Evolutionary conservation across 2,113 vertebrate species (phyloP).

Genomic region (Pluvialis apricaria): DNA sequence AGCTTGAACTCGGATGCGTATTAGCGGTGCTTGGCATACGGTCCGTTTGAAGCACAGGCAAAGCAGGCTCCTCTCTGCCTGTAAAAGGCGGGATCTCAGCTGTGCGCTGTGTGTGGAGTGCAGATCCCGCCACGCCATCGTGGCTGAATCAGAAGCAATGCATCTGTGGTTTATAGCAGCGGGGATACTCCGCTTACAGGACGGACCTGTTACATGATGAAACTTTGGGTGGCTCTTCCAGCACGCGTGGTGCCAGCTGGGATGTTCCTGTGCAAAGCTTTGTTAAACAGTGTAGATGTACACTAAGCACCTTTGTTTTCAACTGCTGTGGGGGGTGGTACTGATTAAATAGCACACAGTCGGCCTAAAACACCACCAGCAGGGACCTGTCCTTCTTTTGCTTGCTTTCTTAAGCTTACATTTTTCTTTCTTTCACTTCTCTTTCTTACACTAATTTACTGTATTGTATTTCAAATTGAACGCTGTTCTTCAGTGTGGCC

Average conservation of each 20-base stretch:
- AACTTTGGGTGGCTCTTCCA: background rate
- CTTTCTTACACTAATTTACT: background rate
- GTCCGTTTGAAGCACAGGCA: background rate
- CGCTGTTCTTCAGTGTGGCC: background rate
- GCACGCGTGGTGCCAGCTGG: background rate
- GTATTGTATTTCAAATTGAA: background rate
- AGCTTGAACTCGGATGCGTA: background rate
- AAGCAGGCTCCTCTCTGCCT: background rate
- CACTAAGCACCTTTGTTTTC: background rate
- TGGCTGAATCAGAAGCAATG: accelerated
- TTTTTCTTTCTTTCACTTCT: background rate
- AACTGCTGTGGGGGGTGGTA: background rate
- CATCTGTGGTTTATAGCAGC: background rate
- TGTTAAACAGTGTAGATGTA: no score
- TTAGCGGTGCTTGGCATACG: background rate
- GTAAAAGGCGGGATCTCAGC: background rate
- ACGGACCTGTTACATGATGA: background rate
- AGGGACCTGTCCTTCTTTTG: background rate
- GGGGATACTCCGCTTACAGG: background rate
- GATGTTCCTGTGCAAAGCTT: background rate
- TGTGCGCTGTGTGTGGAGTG: accelerated
- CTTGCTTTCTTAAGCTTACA: background rate
- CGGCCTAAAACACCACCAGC: background rate
- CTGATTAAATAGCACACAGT: background rate
- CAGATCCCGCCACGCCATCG: background rate